Evolutionary conservation across 2,113 vertebrate genomes (phyloP).

Genomic region (Cepphus grylle): DNA sequence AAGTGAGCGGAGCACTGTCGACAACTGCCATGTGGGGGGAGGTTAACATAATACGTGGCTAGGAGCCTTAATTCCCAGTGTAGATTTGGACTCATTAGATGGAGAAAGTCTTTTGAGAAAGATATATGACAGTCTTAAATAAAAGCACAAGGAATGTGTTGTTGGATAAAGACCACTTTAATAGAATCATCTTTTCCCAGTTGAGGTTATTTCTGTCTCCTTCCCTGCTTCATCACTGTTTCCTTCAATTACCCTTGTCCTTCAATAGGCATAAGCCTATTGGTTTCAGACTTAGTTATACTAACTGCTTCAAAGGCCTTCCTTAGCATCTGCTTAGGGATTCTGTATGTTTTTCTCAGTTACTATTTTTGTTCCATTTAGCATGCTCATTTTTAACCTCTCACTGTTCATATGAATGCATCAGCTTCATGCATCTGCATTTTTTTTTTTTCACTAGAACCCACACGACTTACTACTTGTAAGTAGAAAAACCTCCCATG

Average conservation of each 20-base stretch:
- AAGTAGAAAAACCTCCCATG: background rate
- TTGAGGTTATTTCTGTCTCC: slow-evolving; percentile 59
- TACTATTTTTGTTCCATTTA: slow-evolving; percentile 59
- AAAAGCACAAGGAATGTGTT: slow-evolving; percentile 61
- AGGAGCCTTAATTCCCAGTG: background rate
- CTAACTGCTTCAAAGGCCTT: slow-evolving; percentile 62
- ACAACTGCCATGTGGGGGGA: background rate
- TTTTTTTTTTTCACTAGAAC: background rate
- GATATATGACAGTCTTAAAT: slow-evolving; percentile 54
- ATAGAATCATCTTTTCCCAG: slow-evolving; percentile 64
- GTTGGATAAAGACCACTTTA: slow-evolving; percentile 62
- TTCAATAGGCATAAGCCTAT: slow-evolving; percentile 60
- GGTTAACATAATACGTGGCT: background rate
- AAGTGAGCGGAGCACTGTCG: background rate
- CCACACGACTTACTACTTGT: background rate
- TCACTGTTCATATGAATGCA: slow-evolving; percentile 12
- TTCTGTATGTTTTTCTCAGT: slow-evolving; percentile 47
- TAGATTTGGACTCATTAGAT: slow-evolving; percentile 30
- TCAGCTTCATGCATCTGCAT: background rate
- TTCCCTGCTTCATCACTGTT: slow-evolving; percentile 60
- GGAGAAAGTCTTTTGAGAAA: slow-evolving; percentile 38
- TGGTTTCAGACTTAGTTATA: slow-evolving; percentile 67
- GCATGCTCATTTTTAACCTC: slow-evolving; percentile 57
- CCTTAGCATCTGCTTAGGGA: slow-evolving; percentile 58
- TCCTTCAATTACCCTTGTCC: slow-evolving; percentile 69